Percentiles rank a stretch among this genome's conserved stretches.
These are phyloP conservation scores for Saccostrea echinata DNA, from an alignment of 1,140 invertebrate genomes.

Conservation along the genomic window DNA sequence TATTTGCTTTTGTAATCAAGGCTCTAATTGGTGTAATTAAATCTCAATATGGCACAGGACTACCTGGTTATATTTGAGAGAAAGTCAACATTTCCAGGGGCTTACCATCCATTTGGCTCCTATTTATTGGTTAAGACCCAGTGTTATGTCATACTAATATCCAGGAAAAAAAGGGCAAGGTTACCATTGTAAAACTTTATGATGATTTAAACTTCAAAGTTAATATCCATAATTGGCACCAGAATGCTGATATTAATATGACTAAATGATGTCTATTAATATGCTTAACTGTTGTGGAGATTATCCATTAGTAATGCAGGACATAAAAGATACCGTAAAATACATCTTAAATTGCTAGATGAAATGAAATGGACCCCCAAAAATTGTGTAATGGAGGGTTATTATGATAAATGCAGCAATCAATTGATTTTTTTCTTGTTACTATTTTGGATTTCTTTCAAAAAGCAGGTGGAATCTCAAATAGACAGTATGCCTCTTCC, in stretches of 20 bases:
- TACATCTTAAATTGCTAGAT: neutral
- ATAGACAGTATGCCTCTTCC: neutral
- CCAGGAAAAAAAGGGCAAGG: neutral
- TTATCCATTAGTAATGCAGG: neutral
- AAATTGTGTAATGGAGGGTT: neutral
- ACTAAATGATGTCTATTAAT: constrained; percentile 3
- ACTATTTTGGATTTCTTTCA: neutral
- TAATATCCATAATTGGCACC: neutral
- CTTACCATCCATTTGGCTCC: neutral
- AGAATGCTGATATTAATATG: neutral
- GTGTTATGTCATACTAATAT: neutral
- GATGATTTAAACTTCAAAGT: constrained; percentile 8
- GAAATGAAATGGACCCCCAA: neutral
- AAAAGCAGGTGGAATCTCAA: neutral
- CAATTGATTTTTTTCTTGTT: neutral
- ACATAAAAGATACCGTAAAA: neutral
- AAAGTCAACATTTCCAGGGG: neutral
- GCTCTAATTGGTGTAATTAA: constrained; percentile 23
- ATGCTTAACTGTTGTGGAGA: neutral
- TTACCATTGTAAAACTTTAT: neutral
- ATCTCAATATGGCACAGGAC: neutral
- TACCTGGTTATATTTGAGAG: neutral
- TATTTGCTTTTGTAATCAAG: constrained; percentile 30
- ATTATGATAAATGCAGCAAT: neutral
- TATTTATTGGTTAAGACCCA: neutral